Percentiles rank a stretch among this genome's conserved stretches.
Conservation (phyloP, 1,140 invertebrate species). For the Bicyclus anynana region DNA sequence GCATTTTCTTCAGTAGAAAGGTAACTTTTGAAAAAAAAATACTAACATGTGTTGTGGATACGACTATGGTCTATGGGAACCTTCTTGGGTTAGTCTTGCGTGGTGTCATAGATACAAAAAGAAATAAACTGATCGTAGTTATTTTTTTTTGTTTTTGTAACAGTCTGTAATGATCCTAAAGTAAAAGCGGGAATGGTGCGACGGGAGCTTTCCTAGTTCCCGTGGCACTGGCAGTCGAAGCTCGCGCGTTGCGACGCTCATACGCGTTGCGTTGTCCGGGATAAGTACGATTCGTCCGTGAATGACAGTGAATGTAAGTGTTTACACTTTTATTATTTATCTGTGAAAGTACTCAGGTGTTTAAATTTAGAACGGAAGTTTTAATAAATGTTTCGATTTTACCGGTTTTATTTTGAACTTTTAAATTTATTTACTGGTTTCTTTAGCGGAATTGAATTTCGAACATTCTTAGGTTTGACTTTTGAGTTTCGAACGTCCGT, state of each 20-base stretch:
- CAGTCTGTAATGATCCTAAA: constrained; percentile 10
- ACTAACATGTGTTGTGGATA: too few species aligned
- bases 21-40: too few species aligned
- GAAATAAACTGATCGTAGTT: too few species aligned
- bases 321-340: background rate
- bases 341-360: background rate
- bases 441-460: too few species aligned
- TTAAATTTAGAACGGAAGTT: background rate
- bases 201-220: constrained; percentile 9
- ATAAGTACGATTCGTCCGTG: background rate
- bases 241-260: background rate
- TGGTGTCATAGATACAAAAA: too few species aligned
- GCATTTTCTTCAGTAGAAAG: too few species aligned
- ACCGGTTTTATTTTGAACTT: too few species aligned
- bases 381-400: background rate
- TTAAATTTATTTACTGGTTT: too few species aligned
- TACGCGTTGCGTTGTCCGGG: background rate
- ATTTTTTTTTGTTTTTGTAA: background rate
- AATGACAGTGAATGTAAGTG: constrained; percentile 2
- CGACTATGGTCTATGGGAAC: too few species aligned
- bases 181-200: constrained; percentile 3
- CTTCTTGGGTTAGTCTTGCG: too few species aligned
- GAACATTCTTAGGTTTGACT: too few species aligned
- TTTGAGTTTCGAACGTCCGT: too few species aligned
- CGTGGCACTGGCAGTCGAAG: background rate